phyloP scores from a whole-genome alignment of 2,113 vertebrate genomes.

The Pluvianellus socialis region DNA sequence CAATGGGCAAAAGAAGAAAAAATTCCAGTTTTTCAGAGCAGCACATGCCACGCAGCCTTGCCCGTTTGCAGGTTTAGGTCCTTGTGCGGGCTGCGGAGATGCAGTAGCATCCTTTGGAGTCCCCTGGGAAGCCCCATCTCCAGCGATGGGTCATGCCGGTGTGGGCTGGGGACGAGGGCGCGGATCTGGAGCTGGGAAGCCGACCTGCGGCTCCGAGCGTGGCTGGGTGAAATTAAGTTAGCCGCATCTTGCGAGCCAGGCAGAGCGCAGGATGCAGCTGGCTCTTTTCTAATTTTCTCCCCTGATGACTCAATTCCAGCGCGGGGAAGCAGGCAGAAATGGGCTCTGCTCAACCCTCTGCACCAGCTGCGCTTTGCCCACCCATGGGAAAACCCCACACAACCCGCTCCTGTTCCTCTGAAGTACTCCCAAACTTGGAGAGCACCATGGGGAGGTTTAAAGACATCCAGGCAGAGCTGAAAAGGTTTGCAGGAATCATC shows the following conservation, averaged over 20 bases:
- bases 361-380: not conserved
- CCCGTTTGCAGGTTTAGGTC: not conserved
- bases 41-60: rapidly evolving
- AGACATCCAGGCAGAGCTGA: no score
- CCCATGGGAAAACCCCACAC: not conserved
- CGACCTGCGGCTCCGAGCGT: rapidly evolving
- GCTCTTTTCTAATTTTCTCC: not conserved
- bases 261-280: not conserved
- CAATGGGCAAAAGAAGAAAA: not conserved
- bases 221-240: not conserved
- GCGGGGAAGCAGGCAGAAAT: not conserved
- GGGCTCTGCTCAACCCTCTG: not conserved
- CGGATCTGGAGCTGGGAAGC: not conserved
- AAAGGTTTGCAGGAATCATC: no score
- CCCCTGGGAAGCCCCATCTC: not conserved
- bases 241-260: not conserved
- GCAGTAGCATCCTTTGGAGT: not conserved
- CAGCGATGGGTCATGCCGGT: rapidly evolving
- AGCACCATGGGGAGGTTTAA: not conserved
- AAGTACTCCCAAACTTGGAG: not conserved
- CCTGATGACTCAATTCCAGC: not conserved
- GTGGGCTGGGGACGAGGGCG: rapidly evolving
- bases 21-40: not conserved
- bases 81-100: not conserved
- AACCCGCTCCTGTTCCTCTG: not conserved